These are phyloP conservation scores for Aplodontia rufa DNA, from an alignment of 2,113 vertebrate genomes.

Conservation along the genomic window DNA sequence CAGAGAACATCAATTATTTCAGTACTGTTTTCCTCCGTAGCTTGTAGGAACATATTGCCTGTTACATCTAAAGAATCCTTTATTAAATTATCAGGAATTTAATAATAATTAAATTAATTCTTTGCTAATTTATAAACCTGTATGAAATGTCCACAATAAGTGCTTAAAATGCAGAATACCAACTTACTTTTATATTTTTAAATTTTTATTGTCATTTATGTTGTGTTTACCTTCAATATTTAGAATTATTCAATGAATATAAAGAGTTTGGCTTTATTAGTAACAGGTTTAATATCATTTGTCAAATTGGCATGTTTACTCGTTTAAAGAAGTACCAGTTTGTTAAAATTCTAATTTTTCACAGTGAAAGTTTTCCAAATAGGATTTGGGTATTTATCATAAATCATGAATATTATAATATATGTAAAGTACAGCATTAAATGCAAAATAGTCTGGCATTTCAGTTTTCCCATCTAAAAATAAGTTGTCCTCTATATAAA, in stretches of 20 bases:
- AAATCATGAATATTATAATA: constrained; percentile 74
- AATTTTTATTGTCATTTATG: constrained; percentile 19
- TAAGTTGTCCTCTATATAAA: constrained; percentile 64
- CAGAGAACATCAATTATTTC: constrained; percentile 26
- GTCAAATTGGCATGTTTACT: constrained; percentile 26
- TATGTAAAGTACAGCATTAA: constrained; percentile 69
- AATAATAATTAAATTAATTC: background rate
- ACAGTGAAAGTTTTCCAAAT: constrained; percentile 43
- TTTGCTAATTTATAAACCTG: constrained; percentile 11
- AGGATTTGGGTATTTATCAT: constrained; percentile 57
- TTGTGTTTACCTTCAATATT: constrained; percentile 44
- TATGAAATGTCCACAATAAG: background rate
- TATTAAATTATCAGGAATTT: background rate
- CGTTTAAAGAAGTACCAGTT: constrained; percentile 55
- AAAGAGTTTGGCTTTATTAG: constrained; percentile 54
- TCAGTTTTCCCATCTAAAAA: constrained; percentile 69
- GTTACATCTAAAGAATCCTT: background rate
- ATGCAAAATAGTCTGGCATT: constrained; percentile 67
- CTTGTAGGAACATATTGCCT: background rate
- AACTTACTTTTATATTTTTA: constrained; percentile 26
- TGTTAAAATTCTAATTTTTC: constrained; percentile 71
- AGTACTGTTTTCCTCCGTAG: background rate
- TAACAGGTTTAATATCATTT: constrained; percentile 55
- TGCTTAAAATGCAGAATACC: background rate
- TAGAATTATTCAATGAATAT: constrained; percentile 60